These are phyloP conservation scores for Scaptomyza cyrtandrae DNA, from an alignment of 2,888 invertebrate species.

Conservation along the genomic window DNA sequence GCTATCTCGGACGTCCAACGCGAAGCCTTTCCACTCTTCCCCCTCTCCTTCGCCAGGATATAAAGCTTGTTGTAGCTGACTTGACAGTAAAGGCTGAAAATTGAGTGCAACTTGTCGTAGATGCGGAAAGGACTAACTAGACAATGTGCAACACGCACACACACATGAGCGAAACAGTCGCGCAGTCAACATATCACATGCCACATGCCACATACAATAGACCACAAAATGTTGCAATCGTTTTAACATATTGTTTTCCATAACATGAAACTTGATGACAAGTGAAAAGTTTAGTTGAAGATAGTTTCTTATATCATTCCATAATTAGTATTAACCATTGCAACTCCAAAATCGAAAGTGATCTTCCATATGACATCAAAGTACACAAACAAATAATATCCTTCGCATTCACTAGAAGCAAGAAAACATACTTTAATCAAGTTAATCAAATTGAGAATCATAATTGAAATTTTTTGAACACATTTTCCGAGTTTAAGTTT, in stretches of 20 bases:
- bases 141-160: slow-evolving; percentile 60
- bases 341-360: no score
- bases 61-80: slow-evolving; percentile 19
- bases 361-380: no score
- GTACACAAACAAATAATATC: no score
- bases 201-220: neutral
- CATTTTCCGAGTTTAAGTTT: no score
- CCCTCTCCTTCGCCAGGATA: neutral
- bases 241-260: neutral
- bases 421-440: no score
- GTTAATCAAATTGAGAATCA: no score
- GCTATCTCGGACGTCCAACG: slow-evolving; percentile 12
- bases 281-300: no score
- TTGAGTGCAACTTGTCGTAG: slow-evolving; percentile 80
- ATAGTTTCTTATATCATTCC: no score
- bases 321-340: no score
- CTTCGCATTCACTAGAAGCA: no score
- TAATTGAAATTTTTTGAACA: no score
- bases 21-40: neutral
- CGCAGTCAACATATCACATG: neutral
- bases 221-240: neutral
- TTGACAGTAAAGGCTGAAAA: slow-evolving; percentile 80
- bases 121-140: slow-evolving; percentile 77
- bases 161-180: slow-evolving; percentile 22
- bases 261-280: no score